Conservation (phyloP, 1,140 invertebrate genomes). For the Zaprionus taronus region DNA sequence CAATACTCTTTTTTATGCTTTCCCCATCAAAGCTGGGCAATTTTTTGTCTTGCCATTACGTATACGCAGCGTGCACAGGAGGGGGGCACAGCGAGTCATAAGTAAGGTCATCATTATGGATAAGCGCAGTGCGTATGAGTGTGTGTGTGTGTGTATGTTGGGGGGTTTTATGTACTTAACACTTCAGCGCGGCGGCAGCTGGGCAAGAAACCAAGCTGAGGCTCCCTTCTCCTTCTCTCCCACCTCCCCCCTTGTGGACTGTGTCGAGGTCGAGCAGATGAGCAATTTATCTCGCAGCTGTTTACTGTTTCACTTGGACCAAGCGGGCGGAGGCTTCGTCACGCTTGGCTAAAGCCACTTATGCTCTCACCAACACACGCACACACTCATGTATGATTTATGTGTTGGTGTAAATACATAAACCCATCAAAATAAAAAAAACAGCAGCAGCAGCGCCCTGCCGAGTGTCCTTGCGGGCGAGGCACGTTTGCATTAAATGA, state of each 20-base stretch:
- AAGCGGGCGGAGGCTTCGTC: slow-evolving; percentile 32
- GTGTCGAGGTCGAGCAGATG: slow-evolving; percentile 77
- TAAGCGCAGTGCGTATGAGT: slow-evolving; percentile 74
- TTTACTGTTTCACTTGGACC: slow-evolving; percentile 72
- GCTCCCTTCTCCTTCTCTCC: background rate
- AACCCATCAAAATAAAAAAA: slow-evolving; percentile 69
- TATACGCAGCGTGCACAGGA: slow-evolving; percentile 61
- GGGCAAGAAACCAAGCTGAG: slow-evolving; percentile 30
- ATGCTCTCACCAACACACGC: slow-evolving; percentile 49
- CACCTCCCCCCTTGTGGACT: background rate
- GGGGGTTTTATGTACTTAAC: slow-evolving; percentile 79
- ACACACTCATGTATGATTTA: slow-evolving; percentile 56
- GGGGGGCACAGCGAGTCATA: slow-evolving; percentile 56
- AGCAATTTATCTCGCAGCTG: slow-evolving; percentile 83
- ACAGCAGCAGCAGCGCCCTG: slow-evolving; percentile 8
- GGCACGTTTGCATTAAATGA: slow-evolving; percentile 67
- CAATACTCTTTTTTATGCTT: background rate
- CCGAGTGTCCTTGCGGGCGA: slow-evolving; percentile 65
- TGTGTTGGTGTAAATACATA: slow-evolving; percentile 77
- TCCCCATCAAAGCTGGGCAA: background rate
- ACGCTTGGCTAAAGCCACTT: slow-evolving; percentile 80
- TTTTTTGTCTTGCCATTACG: slow-evolving; percentile 59
- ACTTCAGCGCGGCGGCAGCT: slow-evolving; percentile 67
- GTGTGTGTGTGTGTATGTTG: slow-evolving; percentile 24
- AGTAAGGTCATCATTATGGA: slow-evolving; percentile 82